Conservation (phyloP, 2,113 vertebrate species). For the Aspidoscelis tigris region DNA sequence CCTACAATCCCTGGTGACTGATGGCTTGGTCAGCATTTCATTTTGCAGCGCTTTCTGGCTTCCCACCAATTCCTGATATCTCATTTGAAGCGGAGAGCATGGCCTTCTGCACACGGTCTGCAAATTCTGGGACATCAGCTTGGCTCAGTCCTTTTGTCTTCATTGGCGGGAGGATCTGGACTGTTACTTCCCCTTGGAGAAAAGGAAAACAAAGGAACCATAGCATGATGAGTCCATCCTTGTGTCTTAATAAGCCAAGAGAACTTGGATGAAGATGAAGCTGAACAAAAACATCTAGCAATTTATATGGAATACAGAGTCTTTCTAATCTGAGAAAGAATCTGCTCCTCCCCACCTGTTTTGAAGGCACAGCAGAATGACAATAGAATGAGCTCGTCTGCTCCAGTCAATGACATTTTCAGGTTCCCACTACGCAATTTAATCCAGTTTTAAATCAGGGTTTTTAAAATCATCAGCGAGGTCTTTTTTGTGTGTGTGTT, state of each 20-base stretch:
- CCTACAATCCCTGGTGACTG: background rate
- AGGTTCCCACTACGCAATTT: too few species aligned
- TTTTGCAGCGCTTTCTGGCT: background rate
- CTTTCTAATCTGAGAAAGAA: background rate
- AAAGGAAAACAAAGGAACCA: background rate
- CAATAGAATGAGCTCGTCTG: too few species aligned
- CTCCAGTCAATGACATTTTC: too few species aligned
- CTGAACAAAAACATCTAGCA: too few species aligned
- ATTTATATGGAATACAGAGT: background rate
- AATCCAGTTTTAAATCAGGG: too few species aligned
- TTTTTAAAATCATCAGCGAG: too few species aligned
- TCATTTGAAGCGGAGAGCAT: conserved; percentile 74
- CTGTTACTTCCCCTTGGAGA: conserved; percentile 64
- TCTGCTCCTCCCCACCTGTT: too few species aligned
- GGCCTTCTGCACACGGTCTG: conserved; percentile 65
- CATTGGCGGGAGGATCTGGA: conserved; percentile 73
- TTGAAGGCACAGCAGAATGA: too few species aligned
- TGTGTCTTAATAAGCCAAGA: too few species aligned
- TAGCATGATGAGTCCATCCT: background rate
- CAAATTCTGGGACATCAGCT: conserved; percentile 68
- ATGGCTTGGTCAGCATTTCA: background rate
- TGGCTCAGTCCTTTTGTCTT: conserved; percentile 71
- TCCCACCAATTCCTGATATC: conserved; percentile 51
- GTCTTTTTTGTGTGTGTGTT: too few species aligned
- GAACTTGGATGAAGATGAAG: background rate